A percentile compares a stretch with the other conserved stretches of the same genome.
Conservation (phyloP, 2,797 vertebrate genomes). For the Melanotaenia parkinsoni region DNA sequence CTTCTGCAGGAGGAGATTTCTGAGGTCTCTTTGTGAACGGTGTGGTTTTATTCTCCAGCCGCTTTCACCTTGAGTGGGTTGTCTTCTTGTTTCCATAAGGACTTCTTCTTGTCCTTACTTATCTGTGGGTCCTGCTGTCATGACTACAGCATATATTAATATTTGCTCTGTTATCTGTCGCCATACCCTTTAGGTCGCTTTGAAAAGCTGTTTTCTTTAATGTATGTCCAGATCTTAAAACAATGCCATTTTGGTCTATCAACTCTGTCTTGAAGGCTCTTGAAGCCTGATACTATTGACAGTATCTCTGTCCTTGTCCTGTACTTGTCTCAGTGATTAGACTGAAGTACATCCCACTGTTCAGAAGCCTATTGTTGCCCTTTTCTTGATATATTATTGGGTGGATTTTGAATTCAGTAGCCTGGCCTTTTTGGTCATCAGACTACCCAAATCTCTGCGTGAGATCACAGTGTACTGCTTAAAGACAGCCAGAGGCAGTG, state of each 20-base stretch:
- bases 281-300: neutral
- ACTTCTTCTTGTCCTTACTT: constrained; percentile 27
- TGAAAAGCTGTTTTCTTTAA: constrained; percentile 13
- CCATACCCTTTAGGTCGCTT: constrained; percentile 20
- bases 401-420: constrained; percentile 13
- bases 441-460: constrained; percentile 3
- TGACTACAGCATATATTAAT: constrained; percentile 63
- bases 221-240: constrained; percentile 6
- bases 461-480: neutral
- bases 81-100: constrained; percentile 25
- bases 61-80: constrained; percentile 54
- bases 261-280: neutral
- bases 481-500: neutral
- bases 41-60: constrained; percentile 22
- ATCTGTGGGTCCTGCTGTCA: constrained; percentile 55
- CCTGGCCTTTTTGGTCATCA: neutral
- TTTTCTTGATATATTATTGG: constrained; percentile 12
- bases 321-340: neutral
- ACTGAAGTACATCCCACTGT: neutral
- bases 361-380: neutral
- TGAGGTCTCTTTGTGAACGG: neutral
- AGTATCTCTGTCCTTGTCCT: constrained; percentile 3
- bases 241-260: neutral
- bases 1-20: neutral
- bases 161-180: constrained; percentile 20